Evolutionary conservation across 2,888 invertebrate genomes (phyloP), one percentile per base, ranked within the genome.

Genomic region (Lordiphosa fenestrarum): DNA sequence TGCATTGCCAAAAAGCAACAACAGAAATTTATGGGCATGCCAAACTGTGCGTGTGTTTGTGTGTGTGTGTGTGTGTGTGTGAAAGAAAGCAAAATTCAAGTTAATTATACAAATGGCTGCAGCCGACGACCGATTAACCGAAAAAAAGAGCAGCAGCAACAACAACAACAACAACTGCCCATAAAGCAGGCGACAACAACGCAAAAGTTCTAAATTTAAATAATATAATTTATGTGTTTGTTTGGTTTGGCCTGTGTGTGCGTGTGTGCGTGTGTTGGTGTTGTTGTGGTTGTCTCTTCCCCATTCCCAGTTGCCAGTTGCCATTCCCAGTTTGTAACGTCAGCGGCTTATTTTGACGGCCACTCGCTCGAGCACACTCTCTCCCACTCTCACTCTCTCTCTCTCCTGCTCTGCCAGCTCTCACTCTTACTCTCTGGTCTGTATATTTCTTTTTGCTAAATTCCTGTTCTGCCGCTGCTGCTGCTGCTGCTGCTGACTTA

Each of bases 221-320:
- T 84, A 80, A 82, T 82, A 84, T 84, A 80, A 80, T 80, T 80
- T 80, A 84, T 80, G 83, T 84, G 75, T 77, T 78, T 78, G 78
- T 78, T 84, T 78, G 78, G 82, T 62, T 82, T 71, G 77, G 25
- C 25, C 2, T 77, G 69, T 73, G 42, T 25, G 21, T 15, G 15
- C 33, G 15, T 13, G 66, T 44, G 41, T 13, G 66, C 39, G 41
- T 66, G 36, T 55, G 36, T 15, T 15, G 15, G 1, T 15, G 15
- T 15, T 66, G 60, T 54, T 46, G 41, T 53, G 41, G 42, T 40
- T 46, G 54, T 53, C 41, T 53, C 47, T 50, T 30, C 41, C 19
- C 30, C 47, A 12, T 35, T 48, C 23, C 66, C 64, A 62, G 64
- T 82, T 72, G 72, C 69, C 72, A 74, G 60, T 71, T 74, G 55